phyloP scores from a whole-genome alignment of 2,797 vertebrate species.

The Nannoperca australis region DNA sequence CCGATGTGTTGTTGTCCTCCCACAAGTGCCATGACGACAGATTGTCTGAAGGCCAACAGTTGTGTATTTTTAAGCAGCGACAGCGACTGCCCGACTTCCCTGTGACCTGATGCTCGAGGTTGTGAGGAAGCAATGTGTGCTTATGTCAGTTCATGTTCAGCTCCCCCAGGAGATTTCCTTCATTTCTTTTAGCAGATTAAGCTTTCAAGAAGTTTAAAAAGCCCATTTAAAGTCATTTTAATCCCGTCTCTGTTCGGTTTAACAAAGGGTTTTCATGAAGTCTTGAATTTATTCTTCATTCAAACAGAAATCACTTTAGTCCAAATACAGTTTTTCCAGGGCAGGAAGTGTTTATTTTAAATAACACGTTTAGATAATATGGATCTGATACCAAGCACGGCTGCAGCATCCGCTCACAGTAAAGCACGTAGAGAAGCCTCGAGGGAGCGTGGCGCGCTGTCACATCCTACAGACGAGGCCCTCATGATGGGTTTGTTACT shows the following conservation, averaged over 20 bases:
- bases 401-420: constrained; percentile 10
- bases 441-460: constrained; percentile 40
- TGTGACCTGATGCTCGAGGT: constrained; percentile 31
- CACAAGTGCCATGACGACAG: background rate
- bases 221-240: constrained; percentile 10
- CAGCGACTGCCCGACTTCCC: constrained; percentile 4
- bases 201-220: background rate
- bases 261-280: background rate
- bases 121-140: background rate
- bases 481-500: constrained; percentile 27
- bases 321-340: background rate
- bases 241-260: background rate
- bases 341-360: background rate
- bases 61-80: constrained; percentile 19
- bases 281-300: constrained; percentile 6
- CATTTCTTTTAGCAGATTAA: constrained; percentile 39
- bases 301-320: background rate
- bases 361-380: background rate
- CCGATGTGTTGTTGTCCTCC: constrained; percentile 6
- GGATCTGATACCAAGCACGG: background rate
- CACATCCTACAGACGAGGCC: constrained; percentile 25
- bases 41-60: constrained; percentile 8
- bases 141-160: constrained; percentile 20
- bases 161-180: constrained; percentile 17
- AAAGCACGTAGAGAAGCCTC: constrained; percentile 6